Base-by-base conservation (phyloP, 1,140 invertebrate species). In the Drosophila ohnishii region DNA sequence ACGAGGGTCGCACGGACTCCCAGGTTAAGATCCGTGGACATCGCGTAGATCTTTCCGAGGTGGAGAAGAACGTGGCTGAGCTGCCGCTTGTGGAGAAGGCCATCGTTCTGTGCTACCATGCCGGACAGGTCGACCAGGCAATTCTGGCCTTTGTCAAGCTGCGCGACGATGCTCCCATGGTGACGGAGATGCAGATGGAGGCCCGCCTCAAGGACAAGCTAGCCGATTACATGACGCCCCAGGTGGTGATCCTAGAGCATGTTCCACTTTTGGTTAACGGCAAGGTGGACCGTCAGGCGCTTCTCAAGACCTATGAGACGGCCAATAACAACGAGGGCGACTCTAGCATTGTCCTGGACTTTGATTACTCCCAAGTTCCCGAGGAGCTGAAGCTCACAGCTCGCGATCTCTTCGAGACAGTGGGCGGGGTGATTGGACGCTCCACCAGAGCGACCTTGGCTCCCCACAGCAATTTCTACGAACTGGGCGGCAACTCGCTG, bases 11-110 rank as follows among this genome's bases (percentile, higher is more conserved):
- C 40, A 95, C 95, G 0, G 97, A 98, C 92, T 96, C 96, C 0
- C 97, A 98, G 91, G 94, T 98, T 0, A 98, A 98, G 92, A 95
- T 98, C 11, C 92, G 97, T 59, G 97, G 97, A 13, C 96, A 97
- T 80, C 92, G 96, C 22, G 95, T 98, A 0, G 96, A 98, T 80
- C 91, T 97, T n/a, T 93, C 94, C 0, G 97, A 97, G 93, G 94
- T 97, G 8, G 96, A 97, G 78, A 94, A 94, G 50, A 94, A 95
- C 9, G 93, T 91, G 16, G 78, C 85, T 5, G 87, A 90, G 48
- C 50, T 92, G 37, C 75, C 90, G 7, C 61, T 85, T 32, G 80
- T 91, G 10, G 90, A 92, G 50, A 91, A 92, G 62, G 91, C 92
- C 73, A 94, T 96, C 0, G 95, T 97, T 2, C 92, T 97, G 3